A percentile compares a stretch with the other conserved stretches of the same genome.
Conservation (phyloP, 2,797 vertebrate species). For the Anableps anableps region DNA sequence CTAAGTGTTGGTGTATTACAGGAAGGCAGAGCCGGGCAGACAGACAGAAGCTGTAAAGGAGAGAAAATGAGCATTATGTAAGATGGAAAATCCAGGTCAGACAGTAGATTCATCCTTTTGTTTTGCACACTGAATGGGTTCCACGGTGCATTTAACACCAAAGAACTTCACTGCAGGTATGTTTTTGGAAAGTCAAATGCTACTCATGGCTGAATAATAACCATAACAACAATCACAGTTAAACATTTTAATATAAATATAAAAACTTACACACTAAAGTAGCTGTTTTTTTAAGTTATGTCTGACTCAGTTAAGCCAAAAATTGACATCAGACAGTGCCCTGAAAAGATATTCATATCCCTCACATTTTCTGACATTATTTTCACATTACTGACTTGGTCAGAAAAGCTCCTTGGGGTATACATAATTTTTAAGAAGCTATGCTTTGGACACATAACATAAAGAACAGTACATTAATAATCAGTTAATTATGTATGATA, state of each 20-base stretch:
- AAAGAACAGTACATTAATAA: not conserved
- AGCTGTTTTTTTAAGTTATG: not conserved
- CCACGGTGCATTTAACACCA: conserved; percentile 21
- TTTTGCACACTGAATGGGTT: conserved; percentile 13
- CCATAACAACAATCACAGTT: not conserved
- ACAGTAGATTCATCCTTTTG: conserved; percentile 50
- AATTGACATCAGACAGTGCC: not conserved
- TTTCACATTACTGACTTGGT: not conserved
- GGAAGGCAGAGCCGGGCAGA: conserved; percentile 42
- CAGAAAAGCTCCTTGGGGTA: no score
- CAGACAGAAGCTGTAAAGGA: conserved; percentile 29
- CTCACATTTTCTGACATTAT: not conserved
- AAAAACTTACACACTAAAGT: not conserved
- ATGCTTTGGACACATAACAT: not conserved
- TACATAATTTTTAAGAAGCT: no score
- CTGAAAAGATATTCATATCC: not conserved
- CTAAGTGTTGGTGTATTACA: conserved; percentile 48
- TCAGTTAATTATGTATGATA: not conserved
- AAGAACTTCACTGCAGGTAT: conserved; percentile 9
- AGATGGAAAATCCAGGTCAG: conserved; percentile 74
- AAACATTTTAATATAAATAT: not conserved
- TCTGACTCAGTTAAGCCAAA: not conserved
- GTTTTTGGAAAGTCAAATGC: not conserved
- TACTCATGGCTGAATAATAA: not conserved
- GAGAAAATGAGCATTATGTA: conserved; percentile 67